Percentiles rank a stretch among this genome's conserved stretches.
phyloP scores from a whole-genome alignment of 2,888 invertebrate species.

The Limnephilus rhombicus region DNA sequence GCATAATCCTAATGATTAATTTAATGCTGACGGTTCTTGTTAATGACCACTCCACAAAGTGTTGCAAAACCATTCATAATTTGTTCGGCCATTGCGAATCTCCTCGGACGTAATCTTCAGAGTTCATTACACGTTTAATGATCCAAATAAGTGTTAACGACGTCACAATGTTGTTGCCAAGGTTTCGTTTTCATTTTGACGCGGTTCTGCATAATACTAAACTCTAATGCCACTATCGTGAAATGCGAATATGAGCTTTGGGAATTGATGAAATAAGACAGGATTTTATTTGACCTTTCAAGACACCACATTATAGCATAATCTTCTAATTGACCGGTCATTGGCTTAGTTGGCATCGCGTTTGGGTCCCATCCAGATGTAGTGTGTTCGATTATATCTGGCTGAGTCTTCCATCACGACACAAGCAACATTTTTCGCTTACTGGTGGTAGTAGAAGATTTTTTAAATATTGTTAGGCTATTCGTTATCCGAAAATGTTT shows the following conservation, averaged over 20 bases:
- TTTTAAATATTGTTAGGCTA: no score
- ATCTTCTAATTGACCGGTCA: no score
- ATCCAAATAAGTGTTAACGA: background rate
- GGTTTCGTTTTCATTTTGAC: slow-evolving; percentile 4
- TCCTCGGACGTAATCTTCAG: background rate
- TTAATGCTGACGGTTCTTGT: background rate
- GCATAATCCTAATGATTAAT: background rate
- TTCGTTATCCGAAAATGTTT: no score
- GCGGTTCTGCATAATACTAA: background rate
- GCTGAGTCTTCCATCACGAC: no score
- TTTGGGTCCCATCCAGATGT: no score
- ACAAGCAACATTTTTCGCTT: no score
- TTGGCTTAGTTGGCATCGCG: no score
- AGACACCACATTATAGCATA: background rate
- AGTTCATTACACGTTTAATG: background rate
- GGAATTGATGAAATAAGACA: background rate
- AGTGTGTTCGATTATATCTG: no score
- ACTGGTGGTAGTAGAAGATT: no score
- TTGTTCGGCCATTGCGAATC: background rate
- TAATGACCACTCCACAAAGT: background rate
- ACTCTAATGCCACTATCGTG: background rate
- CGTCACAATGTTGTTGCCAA: background rate
- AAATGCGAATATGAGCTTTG: background rate
- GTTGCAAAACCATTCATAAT: background rate
- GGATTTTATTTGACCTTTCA: background rate